phyloP scores from a whole-genome alignment of 2,888 invertebrate species.

The Trichopoda pennipes region DNA sequence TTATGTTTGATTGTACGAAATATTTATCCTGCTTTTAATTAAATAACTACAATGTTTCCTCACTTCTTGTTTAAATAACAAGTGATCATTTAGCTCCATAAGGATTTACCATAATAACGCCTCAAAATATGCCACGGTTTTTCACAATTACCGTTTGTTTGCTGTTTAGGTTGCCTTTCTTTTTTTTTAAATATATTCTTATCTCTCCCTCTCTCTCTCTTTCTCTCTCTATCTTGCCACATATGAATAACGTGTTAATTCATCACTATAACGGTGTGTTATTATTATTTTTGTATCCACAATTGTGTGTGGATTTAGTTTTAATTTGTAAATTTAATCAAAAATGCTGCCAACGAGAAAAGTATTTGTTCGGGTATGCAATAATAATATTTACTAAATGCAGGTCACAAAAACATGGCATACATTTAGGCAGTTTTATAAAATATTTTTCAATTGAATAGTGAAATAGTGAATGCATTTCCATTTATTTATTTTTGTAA shows the following conservation, averaged over 20 bases:
- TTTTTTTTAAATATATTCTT: neutral
- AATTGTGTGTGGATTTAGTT: constrained; percentile 2
- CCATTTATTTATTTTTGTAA: constrained; percentile 16
- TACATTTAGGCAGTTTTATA: constrained; percentile 37
- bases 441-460: neutral
- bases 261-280: constrained; percentile 1
- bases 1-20: no score
- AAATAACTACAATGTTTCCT: constrained; percentile 15
- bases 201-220: neutral
- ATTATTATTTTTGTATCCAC: neutral
- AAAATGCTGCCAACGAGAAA: constrained; percentile 4
- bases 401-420: constrained; percentile 15
- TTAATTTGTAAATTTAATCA: constrained; percentile 46
- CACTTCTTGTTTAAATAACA: constrained; percentile 27
- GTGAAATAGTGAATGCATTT: neutral
- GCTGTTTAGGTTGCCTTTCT: neutral
- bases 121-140: constrained; percentile 45
- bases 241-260: neutral
- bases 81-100: constrained; percentile 36
- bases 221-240: neutral
- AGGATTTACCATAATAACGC: constrained; percentile 24
- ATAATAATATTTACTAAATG: constrained; percentile 39
- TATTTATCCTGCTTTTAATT: constrained; percentile 14
- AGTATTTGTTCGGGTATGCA: constrained; percentile 19
- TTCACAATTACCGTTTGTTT: constrained; percentile 23